Percentiles rank a stretch among this genome's conserved stretches.
phyloP scores from a whole-genome alignment of 2,797 vertebrate species.

The Centropyge bicolor region DNA sequence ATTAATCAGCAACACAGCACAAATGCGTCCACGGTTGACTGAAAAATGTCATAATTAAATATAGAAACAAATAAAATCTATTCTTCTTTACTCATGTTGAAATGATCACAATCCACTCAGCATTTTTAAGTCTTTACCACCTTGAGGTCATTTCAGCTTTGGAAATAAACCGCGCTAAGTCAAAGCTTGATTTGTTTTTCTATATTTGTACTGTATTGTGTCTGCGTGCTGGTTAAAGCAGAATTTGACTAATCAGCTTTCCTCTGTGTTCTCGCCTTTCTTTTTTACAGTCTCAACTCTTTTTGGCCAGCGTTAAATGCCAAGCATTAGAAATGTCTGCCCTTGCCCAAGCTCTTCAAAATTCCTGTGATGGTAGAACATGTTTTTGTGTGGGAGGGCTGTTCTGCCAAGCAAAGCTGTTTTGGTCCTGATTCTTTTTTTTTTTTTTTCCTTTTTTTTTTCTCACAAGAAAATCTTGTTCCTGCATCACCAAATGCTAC shows the following conservation, averaged over 20 bases:
- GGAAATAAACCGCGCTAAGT: not conserved
- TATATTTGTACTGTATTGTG: constrained; percentile 39
- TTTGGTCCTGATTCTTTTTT: constrained; percentile 80
- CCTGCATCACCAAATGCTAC: constrained; percentile 76
- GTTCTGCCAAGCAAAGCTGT: constrained; percentile 87
- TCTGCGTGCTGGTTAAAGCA: constrained; percentile 45
- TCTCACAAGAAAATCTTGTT: constrained; percentile 78
- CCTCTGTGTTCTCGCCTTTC: constrained; percentile 43
- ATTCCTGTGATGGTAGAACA: constrained; percentile 85
- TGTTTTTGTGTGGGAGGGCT: constrained; percentile 88
- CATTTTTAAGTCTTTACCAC: not conserved
- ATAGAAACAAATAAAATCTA: not conserved
- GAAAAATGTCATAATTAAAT: not conserved
- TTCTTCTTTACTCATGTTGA: not conserved
- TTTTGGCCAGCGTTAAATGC: constrained; percentile 79
- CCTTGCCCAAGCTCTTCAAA: constrained; percentile 81
- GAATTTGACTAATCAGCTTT: constrained; percentile 73
- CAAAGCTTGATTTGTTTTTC: constrained; percentile 33
- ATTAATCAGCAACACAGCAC: not conserved
- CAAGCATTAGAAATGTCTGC: constrained; percentile 81
- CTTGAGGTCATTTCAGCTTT: constrained; percentile 5
- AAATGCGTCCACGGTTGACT: not conserved
- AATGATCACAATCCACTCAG: not conserved
- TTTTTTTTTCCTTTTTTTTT: constrained; percentile 51
- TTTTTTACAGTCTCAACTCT: constrained; percentile 67